Base-by-base conservation (phyloP, 2,888 invertebrate genomes). In the Apodemia hepburni region DNA sequence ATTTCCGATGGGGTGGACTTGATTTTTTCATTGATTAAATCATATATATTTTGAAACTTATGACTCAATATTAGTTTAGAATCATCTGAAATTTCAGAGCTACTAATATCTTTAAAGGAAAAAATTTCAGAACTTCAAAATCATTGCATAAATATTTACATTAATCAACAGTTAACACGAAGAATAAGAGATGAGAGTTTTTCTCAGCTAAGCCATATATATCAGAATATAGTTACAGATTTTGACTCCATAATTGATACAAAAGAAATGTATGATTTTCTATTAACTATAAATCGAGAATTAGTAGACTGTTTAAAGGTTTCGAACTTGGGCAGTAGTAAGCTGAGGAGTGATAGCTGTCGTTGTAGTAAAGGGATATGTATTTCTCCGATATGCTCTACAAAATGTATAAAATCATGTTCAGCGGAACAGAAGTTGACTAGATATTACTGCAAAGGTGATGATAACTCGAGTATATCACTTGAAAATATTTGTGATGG, bases 251-350 rank as follows among this genome's bases (percentile, higher is more conserved):
- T 17, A 7, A 9, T 49, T 49, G 18, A 18, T 49, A 9, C 79
- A n/a, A 73, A 81, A 29, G 75, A 75, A 5, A 67, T 70, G 11
- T 81, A 81, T 65, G 27, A 70, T 5, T 81, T 78, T 70, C 67
- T 90, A 27, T 87, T 3, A 82, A 80, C 22, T 74, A 80, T 63
- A 79, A 82, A 60, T 69, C 88, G 54, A 69, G 82, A 2, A 65
- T 63, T 29, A 85, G 84, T 15, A 3, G 27, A 54, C 27, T 12
- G 18, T 5, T 68, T 90, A 66, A 89, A 87, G 69, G 69, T 59
- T n/a, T 80, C 85, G 0, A 71, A 80, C 47, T 79, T 79, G 5
- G 90, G 87, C 0, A 89, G 88, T 64, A 76, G 72, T 7, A 80
- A 70, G 63, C 65, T 81, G 2, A 68, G 81, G 2, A 33, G 74